A percentile compares a stretch with the other conserved stretches of the same genome.
Evolutionary conservation across 1,140 invertebrate species (phyloP).

Genomic region (Melitaea cinxia): DNA sequence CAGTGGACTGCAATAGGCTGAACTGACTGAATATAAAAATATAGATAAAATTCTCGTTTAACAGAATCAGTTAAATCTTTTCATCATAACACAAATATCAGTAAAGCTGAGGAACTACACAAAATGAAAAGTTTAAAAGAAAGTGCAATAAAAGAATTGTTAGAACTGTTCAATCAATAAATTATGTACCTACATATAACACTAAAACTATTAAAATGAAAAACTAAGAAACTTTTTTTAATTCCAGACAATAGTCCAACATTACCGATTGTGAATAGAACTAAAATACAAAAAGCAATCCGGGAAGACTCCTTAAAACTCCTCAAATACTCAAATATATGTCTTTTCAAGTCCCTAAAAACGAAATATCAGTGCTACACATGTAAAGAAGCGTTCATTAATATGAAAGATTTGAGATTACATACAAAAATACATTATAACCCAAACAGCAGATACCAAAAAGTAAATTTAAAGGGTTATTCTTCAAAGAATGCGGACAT

Average conservation of each 20-base stretch:
- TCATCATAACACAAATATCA: too few relatives aligned
- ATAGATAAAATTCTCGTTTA: too few relatives aligned
- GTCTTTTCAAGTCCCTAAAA: conserved; percentile 50
- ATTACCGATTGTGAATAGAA: neutral
- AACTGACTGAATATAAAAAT: too few relatives aligned
- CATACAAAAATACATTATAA: conserved; percentile 41
- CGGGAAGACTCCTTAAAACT: conserved; percentile 46
- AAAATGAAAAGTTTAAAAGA: too few relatives aligned
- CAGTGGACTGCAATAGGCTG: too few relatives aligned
- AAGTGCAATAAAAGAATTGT: too few relatives aligned
- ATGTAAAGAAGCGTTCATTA: conserved; percentile 40
- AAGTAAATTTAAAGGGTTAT: conserved; percentile 34
- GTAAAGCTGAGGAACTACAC: too few relatives aligned
- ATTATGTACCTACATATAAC: neutral
- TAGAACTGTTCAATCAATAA: too few relatives aligned
- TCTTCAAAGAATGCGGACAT: conserved; percentile 50
- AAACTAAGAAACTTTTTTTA: neutral
- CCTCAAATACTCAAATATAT: conserved; percentile 51
- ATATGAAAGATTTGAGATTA: conserved; percentile 38
- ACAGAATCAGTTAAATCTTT: too few relatives aligned
- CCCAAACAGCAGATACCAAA: conserved; percentile 31
- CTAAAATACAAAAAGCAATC: neutral
- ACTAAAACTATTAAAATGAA: neutral
- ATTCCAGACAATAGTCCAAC: neutral
- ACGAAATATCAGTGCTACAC: conserved; percentile 50